These are phyloP conservation scores for Sarcophaga caerulescens DNA, from an alignment of 2,888 invertebrate species.

Conservation along the genomic window DNA sequence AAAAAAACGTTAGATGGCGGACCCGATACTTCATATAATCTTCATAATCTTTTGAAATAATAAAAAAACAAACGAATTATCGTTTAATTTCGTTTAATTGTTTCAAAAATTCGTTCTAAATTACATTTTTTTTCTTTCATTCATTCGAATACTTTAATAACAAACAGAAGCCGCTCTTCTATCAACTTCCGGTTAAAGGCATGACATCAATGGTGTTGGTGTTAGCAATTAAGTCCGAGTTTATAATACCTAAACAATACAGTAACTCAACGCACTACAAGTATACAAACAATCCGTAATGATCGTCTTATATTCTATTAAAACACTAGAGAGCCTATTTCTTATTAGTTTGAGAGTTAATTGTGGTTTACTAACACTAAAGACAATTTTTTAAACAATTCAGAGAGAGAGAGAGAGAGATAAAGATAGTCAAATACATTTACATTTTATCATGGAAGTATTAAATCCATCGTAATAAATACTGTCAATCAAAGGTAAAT, in stretches of 20 bases:
- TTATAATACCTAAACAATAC: too few species aligned
- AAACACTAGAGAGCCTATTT: too few species aligned
- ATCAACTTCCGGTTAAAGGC: slow-evolving; percentile 45
- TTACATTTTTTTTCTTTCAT: not conserved
- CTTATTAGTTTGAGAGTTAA: slow-evolving; percentile 15
- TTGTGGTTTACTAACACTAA: slow-evolving; percentile 36
- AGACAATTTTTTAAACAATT: slow-evolving; percentile 32
- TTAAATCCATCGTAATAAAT: not conserved
- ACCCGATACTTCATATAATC: too few species aligned
- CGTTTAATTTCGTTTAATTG: too few species aligned
- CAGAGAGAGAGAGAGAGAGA: slow-evolving; percentile 5
- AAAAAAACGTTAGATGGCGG: too few species aligned
- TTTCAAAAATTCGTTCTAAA: not conserved
- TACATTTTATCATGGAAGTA: slow-evolving; percentile 12
- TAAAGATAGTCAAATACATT: not conserved
- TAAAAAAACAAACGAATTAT: too few species aligned
- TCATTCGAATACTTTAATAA: not conserved
- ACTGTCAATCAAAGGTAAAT: slow-evolving; percentile 46
- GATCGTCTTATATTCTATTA: too few species aligned
- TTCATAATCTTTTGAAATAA: too few species aligned
- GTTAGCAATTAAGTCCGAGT: not conserved
- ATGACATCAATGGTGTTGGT: not conserved
- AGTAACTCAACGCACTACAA: too few species aligned
- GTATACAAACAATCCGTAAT: too few species aligned
- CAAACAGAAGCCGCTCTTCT: slow-evolving; percentile 34